phyloP scores from a whole-genome alignment of 2,113 vertebrate genomes.

The Caloenas nicobarica region DNA sequence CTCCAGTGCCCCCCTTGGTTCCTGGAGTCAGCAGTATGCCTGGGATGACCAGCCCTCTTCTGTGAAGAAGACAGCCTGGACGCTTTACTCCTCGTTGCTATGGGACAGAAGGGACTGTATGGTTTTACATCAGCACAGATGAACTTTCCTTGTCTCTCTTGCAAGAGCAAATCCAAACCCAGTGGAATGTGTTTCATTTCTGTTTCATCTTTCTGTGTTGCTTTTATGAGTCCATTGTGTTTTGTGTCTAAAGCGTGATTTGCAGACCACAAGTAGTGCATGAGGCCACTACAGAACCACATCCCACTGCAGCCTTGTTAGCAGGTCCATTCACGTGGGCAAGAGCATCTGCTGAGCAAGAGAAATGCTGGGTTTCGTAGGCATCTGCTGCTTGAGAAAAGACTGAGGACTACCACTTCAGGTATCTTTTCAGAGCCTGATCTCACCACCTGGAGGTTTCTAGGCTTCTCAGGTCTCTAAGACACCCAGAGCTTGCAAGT shows the following conservation, averaged over 20 bases:
- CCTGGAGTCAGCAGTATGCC: background rate
- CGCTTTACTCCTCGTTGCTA: background rate
- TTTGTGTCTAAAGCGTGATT: background rate
- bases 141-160: background rate
- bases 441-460: background rate
- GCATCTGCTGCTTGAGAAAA: background rate
- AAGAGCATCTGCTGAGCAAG: background rate
- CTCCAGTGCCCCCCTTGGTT: background rate
- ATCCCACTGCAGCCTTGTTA: background rate
- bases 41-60: background rate
- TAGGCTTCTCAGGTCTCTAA: background rate
- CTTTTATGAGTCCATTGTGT: conserved; percentile 26
- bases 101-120: background rate
- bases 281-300: background rate
- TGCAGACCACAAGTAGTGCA: background rate
- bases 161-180: background rate
- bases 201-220: background rate
- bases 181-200: conserved; percentile 43
- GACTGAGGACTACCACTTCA: background rate
- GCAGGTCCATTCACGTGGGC: background rate
- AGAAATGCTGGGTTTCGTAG: background rate
- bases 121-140: background rate
- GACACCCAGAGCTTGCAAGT: background rate
- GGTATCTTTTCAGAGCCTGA: background rate
- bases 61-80: background rate